A percentile compares a stretch with the other conserved stretches of the same genome.
These are phyloP conservation scores for Clepsis dumicolana DNA, from an alignment of 2,888 invertebrate species.

Conservation along the genomic window DNA sequence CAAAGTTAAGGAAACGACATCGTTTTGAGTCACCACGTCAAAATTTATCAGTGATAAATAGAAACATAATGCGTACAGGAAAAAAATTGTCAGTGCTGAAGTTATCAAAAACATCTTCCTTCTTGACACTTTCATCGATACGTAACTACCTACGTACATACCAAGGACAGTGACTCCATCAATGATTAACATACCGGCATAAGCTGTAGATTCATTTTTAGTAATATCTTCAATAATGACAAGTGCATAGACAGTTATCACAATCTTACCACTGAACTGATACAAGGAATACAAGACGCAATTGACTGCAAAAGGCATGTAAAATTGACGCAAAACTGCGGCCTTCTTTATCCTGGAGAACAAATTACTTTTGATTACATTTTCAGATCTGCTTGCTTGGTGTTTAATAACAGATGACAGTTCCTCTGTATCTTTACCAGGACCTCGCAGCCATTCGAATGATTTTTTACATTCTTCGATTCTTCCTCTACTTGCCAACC, in stretches of 20 bases:
- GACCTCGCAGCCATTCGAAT: conserved; percentile 33
- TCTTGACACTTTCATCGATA: conserved; percentile 22
- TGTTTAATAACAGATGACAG: conserved; percentile 15
- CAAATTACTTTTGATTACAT: background rate
- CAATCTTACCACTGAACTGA: conserved; percentile 26
- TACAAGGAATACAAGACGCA: conserved; percentile 5
- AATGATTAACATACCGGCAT: conserved; percentile 23
- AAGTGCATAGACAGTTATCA: conserved; percentile 19
- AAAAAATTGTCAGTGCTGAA: conserved; percentile 15
- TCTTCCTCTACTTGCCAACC: conserved; percentile 36
- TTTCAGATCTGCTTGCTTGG: background rate
- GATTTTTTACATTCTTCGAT: conserved; percentile 26
- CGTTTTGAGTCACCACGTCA: conserved; percentile 1
- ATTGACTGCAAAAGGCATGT: conserved; percentile 17
- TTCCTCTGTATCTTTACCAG: conserved; percentile 17
- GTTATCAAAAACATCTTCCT: conserved; percentile 25
- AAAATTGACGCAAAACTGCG: conserved; percentile 21
- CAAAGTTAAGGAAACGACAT: background rate
- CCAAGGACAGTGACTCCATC: conserved; percentile 24
- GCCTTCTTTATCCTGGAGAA: background rate
- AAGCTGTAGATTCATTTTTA: conserved; percentile 18
- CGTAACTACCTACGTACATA: conserved; percentile 20
- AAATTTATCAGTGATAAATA: conserved; percentile 22
- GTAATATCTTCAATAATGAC: conserved; percentile 30
- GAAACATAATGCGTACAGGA: conserved; percentile 8